Conservation (phyloP, 2,888 invertebrate species). For the Colletes collaris region DNA sequence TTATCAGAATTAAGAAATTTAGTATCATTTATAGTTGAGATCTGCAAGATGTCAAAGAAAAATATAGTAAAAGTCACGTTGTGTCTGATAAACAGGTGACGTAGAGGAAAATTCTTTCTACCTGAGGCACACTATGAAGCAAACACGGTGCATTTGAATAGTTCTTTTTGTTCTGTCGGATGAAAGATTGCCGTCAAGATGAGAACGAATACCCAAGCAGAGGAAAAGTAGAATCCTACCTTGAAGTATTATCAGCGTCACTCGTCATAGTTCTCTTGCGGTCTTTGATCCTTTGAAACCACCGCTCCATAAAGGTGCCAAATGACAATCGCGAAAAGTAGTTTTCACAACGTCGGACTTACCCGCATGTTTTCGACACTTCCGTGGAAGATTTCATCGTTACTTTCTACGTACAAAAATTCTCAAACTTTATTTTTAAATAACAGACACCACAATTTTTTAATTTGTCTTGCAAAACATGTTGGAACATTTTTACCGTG, state of each 20-base stretch:
- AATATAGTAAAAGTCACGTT: neutral
- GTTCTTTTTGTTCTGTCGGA: slow-evolving; percentile 9
- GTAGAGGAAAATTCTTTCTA: neutral
- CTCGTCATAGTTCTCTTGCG: slow-evolving; percentile 5
- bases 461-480: too few species aligned
- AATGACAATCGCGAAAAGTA: slow-evolving; percentile 30
- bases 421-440: neutral
- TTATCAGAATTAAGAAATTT: neutral
- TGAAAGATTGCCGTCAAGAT: slow-evolving; percentile 36
- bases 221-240: slow-evolving; percentile 42
- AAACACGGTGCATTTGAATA: neutral
- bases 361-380: neutral
- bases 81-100: neutral
- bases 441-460: too few species aligned
- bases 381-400: neutral
- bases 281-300: slow-evolving; percentile 48
- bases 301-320: slow-evolving; percentile 21
- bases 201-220: slow-evolving; percentile 47
- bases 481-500: too few species aligned
- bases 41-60: too few species aligned
- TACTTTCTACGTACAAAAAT: neutral
- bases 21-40: neutral
- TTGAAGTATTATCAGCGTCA: slow-evolving; percentile 44
- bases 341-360: slow-evolving; percentile 8
- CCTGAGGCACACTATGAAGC: neutral